Evolutionary conservation across 2,113 vertebrate genomes (phyloP).

Genomic region (Holacanthus passer): DNA sequence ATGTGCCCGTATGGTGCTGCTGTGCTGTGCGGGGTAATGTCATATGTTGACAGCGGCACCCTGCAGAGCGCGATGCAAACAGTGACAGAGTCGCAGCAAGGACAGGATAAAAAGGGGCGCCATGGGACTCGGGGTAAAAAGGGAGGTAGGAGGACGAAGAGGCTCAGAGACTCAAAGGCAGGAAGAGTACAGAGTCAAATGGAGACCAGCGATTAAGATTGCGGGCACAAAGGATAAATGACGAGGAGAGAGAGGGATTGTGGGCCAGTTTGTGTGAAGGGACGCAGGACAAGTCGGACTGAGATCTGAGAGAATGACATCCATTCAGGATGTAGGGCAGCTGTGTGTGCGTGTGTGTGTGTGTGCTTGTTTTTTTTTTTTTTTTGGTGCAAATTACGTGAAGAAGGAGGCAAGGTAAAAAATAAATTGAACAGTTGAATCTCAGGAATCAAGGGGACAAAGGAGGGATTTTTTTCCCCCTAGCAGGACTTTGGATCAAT

Average conservation of each 20-base stretch:
- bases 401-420: conserved; percentile 55
- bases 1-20: conserved; percentile 10
- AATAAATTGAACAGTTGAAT: conserved; percentile 77
- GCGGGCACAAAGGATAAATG: conserved; percentile 71
- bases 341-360: conserved; percentile 4
- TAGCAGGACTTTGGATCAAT: conserved; percentile 77
- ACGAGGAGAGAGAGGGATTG: conserved; percentile 59
- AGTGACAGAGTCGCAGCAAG: conserved; percentile 72
- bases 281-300: conserved; percentile 38
- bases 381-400: conserved; percentile 40
- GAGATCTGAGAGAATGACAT: conserved; percentile 53
- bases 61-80: conserved; percentile 72
- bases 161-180: conserved; percentile 71
- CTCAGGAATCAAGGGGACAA: conserved; percentile 70
- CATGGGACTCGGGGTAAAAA: conserved; percentile 60
- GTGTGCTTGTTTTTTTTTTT: conserved; percentile 8
- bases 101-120: conserved; percentile 75
- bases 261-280: conserved; percentile 36
- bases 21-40: conserved; percentile 22
- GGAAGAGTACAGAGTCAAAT: conserved; percentile 76
- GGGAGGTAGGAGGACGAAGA: conserved; percentile 58
- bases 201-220: conserved; percentile 70
- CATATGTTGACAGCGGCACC: conserved; percentile 56
- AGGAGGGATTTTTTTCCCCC: conserved; percentile 68
- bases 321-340: conserved; percentile 61